Base-by-base conservation (phyloP, 2,888 invertebrate genomes). In the Yponomeuta malinellus region DNA sequence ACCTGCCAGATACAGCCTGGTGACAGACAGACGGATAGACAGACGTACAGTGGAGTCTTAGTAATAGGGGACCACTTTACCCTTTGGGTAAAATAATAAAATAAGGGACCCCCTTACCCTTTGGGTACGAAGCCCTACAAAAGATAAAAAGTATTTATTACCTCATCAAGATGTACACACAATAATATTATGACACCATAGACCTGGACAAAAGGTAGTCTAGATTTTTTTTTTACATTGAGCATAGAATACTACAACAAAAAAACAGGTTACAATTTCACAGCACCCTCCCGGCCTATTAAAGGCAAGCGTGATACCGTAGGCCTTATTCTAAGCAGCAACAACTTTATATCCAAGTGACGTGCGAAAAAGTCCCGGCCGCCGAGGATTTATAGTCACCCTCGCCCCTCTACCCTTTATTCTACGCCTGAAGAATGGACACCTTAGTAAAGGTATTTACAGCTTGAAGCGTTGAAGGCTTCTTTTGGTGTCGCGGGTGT, bases 321-420 rank as follows among this genome's bases (percentile, higher is more conserved):
- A 68, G 68, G 68, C 69, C 67, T 65, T 74, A 72, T 73, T 70
- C 71, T 63, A 68, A 69, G 67, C 70, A 71, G 70, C 66, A 83
- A 85, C 86, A 68, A 68, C 68, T 63, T 71, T 63, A 71, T 71
- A 83, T 81, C 78, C 77, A 80, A 82, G 82, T 83, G 88, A 87
- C 84, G 83, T 76, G 76, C 77, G 79, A 83, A 86, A 84, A 85
- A 85, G 81, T 83, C 82, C 76, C 79, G 79, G 78, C 78, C 78
- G 76, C 75, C 77, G 75, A 29, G 76, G 78, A 88, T 86, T 87
- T 87, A 87, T 84, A 78, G 79, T 77, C 78, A 74, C 72, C 76
- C 73, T 74, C 73, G 69, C 75, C 73, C 75, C 77, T 73, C 78
- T 59, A 66, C 78, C 81, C 79, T 78, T 79, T 79, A 78, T 77